phyloP scores from a whole-genome alignment of 1,140 invertebrate genomes.

The Papilio machaon region DNA sequence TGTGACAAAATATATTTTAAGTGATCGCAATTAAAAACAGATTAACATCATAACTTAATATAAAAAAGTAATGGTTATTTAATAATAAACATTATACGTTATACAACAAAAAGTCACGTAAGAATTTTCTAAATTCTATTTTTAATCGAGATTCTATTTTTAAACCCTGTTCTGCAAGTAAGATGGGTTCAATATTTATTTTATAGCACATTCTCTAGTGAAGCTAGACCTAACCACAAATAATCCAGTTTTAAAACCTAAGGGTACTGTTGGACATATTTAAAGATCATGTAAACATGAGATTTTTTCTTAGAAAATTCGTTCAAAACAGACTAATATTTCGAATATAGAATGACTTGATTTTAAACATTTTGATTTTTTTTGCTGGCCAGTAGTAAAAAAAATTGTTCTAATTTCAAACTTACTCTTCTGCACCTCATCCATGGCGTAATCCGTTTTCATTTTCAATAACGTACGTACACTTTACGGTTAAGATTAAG shows the following conservation, averaged over 20 bases:
- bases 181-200: background rate
- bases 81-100: background rate
- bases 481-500: constrained; percentile 57
- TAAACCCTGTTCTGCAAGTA: constrained; percentile 8
- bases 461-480: constrained; percentile 59
- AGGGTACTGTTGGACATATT: background rate
- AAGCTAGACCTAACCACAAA: background rate
- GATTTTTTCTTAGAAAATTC: background rate
- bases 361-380: background rate
- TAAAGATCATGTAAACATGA: background rate
- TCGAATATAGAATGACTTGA: background rate
- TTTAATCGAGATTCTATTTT: constrained; percentile 10
- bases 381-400: background rate
- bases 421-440: constrained; percentile 80
- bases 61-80: background rate
- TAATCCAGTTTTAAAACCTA: background rate
- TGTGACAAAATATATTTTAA: background rate
- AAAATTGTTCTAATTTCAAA: constrained; percentile 41
- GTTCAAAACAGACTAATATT: background rate
- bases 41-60: background rate
- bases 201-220: constrained; percentile 5
- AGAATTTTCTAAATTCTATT: constrained; percentile 16
- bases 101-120: background rate
- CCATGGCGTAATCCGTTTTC: constrained; percentile 80
- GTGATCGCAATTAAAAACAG: constrained; percentile 13